These are phyloP conservation scores for Stomorhina lunata DNA, from an alignment of 2,888 invertebrate species.

Conservation along the genomic window DNA sequence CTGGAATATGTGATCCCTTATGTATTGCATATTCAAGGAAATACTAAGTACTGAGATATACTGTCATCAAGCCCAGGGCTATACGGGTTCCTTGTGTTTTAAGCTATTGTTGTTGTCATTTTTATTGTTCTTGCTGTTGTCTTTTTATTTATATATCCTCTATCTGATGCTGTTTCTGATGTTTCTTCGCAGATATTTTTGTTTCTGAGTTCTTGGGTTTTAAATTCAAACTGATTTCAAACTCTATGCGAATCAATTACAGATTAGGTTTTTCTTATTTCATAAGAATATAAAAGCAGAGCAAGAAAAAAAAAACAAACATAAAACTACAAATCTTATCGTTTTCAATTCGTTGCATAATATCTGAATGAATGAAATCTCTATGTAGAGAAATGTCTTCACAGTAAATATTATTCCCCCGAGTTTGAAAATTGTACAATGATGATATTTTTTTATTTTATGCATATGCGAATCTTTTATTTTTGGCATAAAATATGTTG, in stretches of 20 bases:
- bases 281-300: constrained; percentile 14
- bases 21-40: constrained; percentile 41
- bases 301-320: not conserved
- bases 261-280: constrained; percentile 51
- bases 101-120: constrained; percentile 3
- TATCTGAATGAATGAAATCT: not conserved
- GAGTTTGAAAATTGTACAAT: constrained; percentile 10
- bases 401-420: constrained; percentile 39
- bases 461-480: not conserved
- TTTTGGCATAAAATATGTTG: not conserved
- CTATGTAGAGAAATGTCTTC: constrained; percentile 9
- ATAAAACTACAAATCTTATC: constrained; percentile 32
- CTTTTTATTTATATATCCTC: not conserved
- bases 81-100: constrained; percentile 14
- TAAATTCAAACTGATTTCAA: constrained; percentile 56
- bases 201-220: constrained; percentile 3
- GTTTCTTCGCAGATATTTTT: too few species aligned
- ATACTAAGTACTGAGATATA: not conserved
- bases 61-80: constrained; percentile 19
- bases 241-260: constrained; percentile 64
- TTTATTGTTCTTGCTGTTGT: not conserved
- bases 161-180: not conserved
- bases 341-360: constrained; percentile 29
- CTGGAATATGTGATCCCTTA: not conserved
- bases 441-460: not conserved